Evolutionary conservation across 1,140 invertebrate species (phyloP).

Genomic region (Papilio xuthus): DNA sequence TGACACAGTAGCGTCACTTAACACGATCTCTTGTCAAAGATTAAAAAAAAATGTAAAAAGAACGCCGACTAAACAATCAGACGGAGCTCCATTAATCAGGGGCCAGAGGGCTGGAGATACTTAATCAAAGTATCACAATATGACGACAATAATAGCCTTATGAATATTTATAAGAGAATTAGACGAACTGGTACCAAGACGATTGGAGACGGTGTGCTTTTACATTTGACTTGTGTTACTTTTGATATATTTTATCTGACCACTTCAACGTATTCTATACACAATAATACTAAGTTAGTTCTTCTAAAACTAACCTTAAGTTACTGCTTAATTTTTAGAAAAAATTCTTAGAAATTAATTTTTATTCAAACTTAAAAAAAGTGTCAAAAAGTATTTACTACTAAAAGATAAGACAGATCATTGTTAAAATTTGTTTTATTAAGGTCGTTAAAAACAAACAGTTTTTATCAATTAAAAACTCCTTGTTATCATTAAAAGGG

Average conservation of each 20-base stretch:
- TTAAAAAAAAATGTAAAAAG: conserved; percentile 60
- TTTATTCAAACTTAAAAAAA: too few relatives aligned
- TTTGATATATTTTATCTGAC: conserved; percentile 5
- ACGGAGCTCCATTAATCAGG: conserved; percentile 64
- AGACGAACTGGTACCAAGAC: conserved; percentile 55
- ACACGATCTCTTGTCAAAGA: conserved; percentile 38
- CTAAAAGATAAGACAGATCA: not conserved
- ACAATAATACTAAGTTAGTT: not conserved
- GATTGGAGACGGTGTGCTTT: conserved; percentile 65
- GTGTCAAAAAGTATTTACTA: not conserved
- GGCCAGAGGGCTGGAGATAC: conserved; percentile 62
- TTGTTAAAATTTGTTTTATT: conserved; percentile 39
- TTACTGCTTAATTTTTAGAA: too few relatives aligned
- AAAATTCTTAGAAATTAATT: too few relatives aligned
- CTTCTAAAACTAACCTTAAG: not conserved
- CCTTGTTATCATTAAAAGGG: conserved; percentile 46
- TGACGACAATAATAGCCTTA: conserved; percentile 64
- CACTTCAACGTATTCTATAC: not conserved
- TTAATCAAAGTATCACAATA: conserved; percentile 79
- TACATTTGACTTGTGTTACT: conserved; percentile 49
- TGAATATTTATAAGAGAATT: conserved; percentile 78
- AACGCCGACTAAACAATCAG: conserved; percentile 57
- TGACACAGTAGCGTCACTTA: conserved; percentile 57
- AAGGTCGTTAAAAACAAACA: conserved; percentile 47
- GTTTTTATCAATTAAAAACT: conserved; percentile 51